A percentile compares a stretch with the other conserved stretches of the same genome.
phyloP scores from a whole-genome alignment of 2,797 vertebrate species.

The Lacerta agilis region DNA sequence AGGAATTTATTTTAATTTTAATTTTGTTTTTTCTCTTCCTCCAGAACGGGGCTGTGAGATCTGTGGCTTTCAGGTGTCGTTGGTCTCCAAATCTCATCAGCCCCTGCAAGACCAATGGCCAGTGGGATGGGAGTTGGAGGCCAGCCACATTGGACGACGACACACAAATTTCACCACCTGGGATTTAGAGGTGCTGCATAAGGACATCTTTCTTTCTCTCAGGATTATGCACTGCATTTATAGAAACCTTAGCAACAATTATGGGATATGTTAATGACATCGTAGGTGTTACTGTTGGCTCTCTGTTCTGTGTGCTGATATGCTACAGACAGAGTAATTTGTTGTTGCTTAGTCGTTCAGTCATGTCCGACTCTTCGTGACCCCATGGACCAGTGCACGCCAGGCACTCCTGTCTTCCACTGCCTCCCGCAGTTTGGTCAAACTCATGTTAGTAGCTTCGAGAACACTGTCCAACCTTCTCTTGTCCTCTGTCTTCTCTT shows the following conservation, averaged over 20 bases:
- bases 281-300: background rate
- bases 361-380: too few species aligned
- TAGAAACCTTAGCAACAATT: background rate
- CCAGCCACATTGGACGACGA: background rate
- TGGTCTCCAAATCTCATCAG: background rate
- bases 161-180: too few species aligned
- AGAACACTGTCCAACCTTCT: too few species aligned
- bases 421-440: too few species aligned
- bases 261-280: background rate
- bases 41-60: background rate
- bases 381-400: too few species aligned
- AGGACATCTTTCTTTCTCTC: background rate
- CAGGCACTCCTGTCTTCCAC: too few species aligned
- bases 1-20: too few species aligned
- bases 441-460: too few species aligned
- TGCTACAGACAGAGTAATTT: background rate
- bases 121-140: background rate
- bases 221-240: background rate
- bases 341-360: too few species aligned
- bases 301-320: background rate
- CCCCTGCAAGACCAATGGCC: background rate
- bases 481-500: too few species aligned
- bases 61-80: background rate
- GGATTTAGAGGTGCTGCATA: background rate
- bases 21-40: background rate